Percentiles rank a stretch among this genome's conserved stretches.
phyloP scores from a whole-genome alignment of 2,888 invertebrate genomes.

The Drosophila atripex region DNA sequence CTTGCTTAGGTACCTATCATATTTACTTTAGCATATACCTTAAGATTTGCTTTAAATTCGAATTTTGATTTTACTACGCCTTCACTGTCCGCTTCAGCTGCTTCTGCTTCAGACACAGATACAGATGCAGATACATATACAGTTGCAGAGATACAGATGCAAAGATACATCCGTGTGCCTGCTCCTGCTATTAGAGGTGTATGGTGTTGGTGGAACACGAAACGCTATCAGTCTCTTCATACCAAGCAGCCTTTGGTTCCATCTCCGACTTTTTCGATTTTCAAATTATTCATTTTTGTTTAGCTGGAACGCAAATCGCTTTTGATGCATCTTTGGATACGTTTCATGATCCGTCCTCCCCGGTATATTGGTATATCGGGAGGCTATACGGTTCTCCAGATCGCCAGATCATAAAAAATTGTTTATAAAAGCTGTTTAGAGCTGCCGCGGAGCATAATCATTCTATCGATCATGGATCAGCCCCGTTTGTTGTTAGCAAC shows the following conservation, averaged over 20 bases:
- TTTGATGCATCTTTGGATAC: slow-evolving; percentile 83
- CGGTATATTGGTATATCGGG: slow-evolving; percentile 23
- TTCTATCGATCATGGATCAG: slow-evolving; percentile 35
- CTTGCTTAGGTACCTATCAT: slow-evolving; percentile 38
- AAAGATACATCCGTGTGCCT: slow-evolving; percentile 15
- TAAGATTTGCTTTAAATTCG: slow-evolving; percentile 77
- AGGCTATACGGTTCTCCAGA: slow-evolving; percentile 24
- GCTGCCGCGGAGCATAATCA: slow-evolving; percentile 1
- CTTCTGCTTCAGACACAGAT: slow-evolving; percentile 24
- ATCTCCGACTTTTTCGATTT: slow-evolving; percentile 7
- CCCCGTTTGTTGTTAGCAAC: slow-evolving; percentile 17
- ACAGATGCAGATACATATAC: slow-evolving; percentile 16
- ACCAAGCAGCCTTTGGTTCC: slow-evolving; percentile 64
- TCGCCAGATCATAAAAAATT: slow-evolving; percentile 54
- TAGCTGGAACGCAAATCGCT: slow-evolving; percentile 59
- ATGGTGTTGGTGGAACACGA: slow-evolving; percentile 65
- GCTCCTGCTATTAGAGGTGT: slow-evolving; percentile 16
- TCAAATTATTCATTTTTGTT: slow-evolving; percentile 30
- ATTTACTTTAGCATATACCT: slow-evolving; percentile 55
- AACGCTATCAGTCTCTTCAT: slow-evolving; percentile 83
- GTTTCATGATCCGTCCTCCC: slow-evolving; percentile 74
- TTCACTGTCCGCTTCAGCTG: slow-evolving; percentile 48
- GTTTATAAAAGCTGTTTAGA: slow-evolving; percentile 50
- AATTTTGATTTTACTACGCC: slow-evolving; percentile 81
- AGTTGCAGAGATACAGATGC: slow-evolving; percentile 9